phyloP scores from a whole-genome alignment of 2,888 invertebrate species.

The Sminthurinus aureus region DNA sequence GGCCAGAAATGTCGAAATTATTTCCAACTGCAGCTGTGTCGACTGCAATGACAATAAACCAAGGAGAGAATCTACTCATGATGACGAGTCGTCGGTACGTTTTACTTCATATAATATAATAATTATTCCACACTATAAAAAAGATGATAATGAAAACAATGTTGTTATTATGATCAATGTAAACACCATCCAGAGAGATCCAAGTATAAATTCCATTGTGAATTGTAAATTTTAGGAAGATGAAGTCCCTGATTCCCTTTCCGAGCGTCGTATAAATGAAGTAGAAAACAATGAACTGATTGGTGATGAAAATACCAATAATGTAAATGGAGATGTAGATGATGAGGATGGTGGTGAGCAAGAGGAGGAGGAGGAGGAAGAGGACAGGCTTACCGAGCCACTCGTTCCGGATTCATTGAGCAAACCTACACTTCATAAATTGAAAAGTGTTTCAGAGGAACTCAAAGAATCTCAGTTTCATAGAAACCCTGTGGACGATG shows the following conservation, averaged over 20 bases:
- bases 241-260: constrained; percentile 23
- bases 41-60: constrained; percentile 64
- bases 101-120: background rate
- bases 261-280: constrained; percentile 39
- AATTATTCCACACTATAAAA: background rate
- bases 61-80: background rate
- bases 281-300: constrained; percentile 17
- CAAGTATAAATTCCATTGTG: background rate
- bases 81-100: background rate
- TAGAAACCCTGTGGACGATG: constrained; percentile 44
- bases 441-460: constrained; percentile 50
- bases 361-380: constrained; percentile 42
- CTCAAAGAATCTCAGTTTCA: constrained; percentile 45
- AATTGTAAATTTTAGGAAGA: constrained; percentile 42
- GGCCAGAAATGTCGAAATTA: constrained; percentile 68
- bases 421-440: constrained; percentile 52
- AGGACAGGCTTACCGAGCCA: constrained; percentile 9
- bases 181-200: too few species aligned
- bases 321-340: constrained; percentile 44
- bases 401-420: constrained; percentile 37
- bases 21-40: constrained; percentile 73
- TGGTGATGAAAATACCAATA: too few species aligned
- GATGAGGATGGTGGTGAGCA: constrained; percentile 47
- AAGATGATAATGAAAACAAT: too few species aligned
- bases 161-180: too few species aligned